These are phyloP conservation scores for Drosophila subquinaria DNA, from an alignment of 2,888 invertebrate species.

Conservation along the genomic window DNA sequence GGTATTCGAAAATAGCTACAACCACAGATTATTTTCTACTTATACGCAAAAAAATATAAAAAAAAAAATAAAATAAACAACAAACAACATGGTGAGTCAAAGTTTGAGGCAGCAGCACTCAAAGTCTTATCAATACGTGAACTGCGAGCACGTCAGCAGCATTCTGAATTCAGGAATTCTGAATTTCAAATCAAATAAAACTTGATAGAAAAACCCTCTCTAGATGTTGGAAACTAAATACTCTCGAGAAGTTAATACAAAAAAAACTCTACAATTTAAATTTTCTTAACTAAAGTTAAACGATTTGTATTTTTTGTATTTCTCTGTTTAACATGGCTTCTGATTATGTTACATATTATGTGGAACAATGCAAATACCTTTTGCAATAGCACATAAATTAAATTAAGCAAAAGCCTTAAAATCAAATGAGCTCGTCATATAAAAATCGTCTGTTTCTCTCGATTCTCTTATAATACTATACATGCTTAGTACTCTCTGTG, in stretches of 20 bases:
- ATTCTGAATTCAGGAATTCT: constrained; percentile 23
- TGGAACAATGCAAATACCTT: not conserved
- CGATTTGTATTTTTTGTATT: not conserved
- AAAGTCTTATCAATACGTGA: constrained; percentile 52
- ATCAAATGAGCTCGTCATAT: no score
- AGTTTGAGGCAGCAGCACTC: constrained; percentile 53
- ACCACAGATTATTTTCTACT: constrained; percentile 49
- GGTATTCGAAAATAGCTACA: constrained; percentile 50
- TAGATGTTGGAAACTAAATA: constrained; percentile 26
- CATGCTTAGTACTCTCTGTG: not conserved
- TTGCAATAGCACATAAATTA: constrained; percentile 1
- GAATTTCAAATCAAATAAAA: constrained; percentile 29
- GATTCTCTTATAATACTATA: constrained; percentile 2
- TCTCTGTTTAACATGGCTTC: not conserved
- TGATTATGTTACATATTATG: not conserved
- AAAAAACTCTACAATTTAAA: not conserved
- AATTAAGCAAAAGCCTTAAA: not conserved
- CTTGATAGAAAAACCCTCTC: constrained; percentile 6
- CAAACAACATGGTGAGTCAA: constrained; percentile 43
- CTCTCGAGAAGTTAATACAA: constrained; percentile 18
- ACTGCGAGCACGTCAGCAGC: constrained; percentile 33
- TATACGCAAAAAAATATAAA: constrained; percentile 42
- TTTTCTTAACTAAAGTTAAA: no score
- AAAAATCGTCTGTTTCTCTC: not conserved
- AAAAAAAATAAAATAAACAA: constrained; percentile 10